A percentile compares a stretch with the other conserved stretches of the same genome.
phyloP scores from a whole-genome alignment of 2,113 vertebrate species.

The Aramus guarauna region DNA sequence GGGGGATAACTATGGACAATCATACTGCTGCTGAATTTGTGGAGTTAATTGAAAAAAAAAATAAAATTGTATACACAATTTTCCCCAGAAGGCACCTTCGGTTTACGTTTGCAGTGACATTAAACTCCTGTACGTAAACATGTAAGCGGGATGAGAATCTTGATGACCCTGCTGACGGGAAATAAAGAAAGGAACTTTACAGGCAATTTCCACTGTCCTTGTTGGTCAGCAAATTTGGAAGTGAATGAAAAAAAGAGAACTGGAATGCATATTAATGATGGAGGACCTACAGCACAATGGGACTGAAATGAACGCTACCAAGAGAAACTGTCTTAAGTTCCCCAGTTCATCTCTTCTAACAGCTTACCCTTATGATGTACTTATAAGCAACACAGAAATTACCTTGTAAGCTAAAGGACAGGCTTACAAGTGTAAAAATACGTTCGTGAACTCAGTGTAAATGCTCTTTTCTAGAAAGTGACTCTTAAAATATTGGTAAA shows the following conservation, averaged over 20 bases:
- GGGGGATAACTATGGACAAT: neutral
- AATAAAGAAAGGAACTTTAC: constrained; percentile 42
- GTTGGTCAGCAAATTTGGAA: constrained; percentile 52
- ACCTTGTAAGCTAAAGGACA: neutral
- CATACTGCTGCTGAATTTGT: neutral
- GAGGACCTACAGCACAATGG: neutral
- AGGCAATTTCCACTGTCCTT: constrained; percentile 51
- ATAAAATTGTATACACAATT: neutral
- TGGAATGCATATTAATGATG: constrained; percentile 39
- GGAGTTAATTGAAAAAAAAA: neutral
- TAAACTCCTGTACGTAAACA: neutral
- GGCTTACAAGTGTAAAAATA: neutral
- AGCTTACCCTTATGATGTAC: neutral
- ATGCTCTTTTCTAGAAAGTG: neutral
- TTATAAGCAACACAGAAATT: neutral
- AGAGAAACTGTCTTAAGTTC: neutral
- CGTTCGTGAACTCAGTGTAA: neutral
- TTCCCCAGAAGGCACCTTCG: neutral
- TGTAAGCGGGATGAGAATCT: neutral
- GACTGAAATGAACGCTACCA: neutral
- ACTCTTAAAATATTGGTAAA: constrained; percentile 8
- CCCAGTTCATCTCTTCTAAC: neutral
- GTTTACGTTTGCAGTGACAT: neutral
- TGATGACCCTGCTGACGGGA: constrained; percentile 24
- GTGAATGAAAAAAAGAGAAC: constrained; percentile 5